Evolutionary conservation across 1,140 invertebrate species (phyloP), one percentile per base, ranked within the genome.

Genomic region (Limonius californicus): DNA sequence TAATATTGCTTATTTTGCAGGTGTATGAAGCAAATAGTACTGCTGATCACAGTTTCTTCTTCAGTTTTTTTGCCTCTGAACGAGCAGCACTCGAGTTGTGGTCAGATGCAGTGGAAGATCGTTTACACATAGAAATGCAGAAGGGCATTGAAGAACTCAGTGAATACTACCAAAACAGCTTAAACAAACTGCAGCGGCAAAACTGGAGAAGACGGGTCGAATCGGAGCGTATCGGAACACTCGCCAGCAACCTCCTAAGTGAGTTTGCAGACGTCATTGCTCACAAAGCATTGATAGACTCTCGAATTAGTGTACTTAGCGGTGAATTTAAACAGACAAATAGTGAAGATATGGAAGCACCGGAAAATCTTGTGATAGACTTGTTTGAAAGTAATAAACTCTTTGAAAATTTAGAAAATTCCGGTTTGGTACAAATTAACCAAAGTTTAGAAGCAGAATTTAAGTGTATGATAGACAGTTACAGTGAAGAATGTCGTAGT

Each of bases 201-300:
- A 72, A 72, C 62, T 79, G 76, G 73, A 67, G 73, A 23, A 57
- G 73, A 60, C 65, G 76, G 72, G 32, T 77, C 64, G 77, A 84
- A 78, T 70, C 79, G 67, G 73, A 82, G 70, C 59, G 82, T 77
- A 70, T 71, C 68, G 76, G 72, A 67, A 66, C 72, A 62, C 72
- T 82, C 76, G 45, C 68, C 66, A 83, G 77, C 76, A 80, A 79
- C 20, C 72, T 87, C n/a, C 70, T 91, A 62, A 77, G 79, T 16
- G 84, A 89, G 72, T 88, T 89, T 71, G 86, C 87, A 16, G 88
- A 90, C 73, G 81, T 90, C 42, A 80, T 89, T 32, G 88, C 88
- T 21, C 87, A 89, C 61, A 90, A 90, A 72, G 87, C 88, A 35
- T 77, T 91, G 27, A 82, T 90, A 18, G 88, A 90, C 74, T 86